phyloP scores from a whole-genome alignment of 2,888 invertebrate species.

The Apomyelois bistriatella region DNA sequence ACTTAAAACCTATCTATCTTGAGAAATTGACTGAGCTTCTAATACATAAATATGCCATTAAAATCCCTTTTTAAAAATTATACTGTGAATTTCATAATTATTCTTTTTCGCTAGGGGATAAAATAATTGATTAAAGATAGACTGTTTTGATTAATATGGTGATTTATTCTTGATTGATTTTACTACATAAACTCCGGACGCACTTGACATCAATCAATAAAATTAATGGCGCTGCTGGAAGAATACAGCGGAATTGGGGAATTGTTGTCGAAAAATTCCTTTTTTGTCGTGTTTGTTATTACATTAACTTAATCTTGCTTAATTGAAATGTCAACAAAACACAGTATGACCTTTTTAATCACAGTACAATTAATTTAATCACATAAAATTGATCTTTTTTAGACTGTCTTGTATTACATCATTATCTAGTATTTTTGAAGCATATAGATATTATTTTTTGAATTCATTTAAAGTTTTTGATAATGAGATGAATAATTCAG shows the following conservation, averaged over 20 bases:
- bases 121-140: not conserved
- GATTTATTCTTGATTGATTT: conserved; percentile 46
- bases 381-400: too few relatives aligned
- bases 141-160: conserved; percentile 13
- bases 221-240: conserved; percentile 45
- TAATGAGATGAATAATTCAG: too few relatives aligned
- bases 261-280: conserved; percentile 28
- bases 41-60: too few relatives aligned
- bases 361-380: too few relatives aligned
- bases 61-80: not conserved
- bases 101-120: conserved; percentile 19
- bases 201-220: conserved; percentile 49
- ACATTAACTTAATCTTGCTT: not conserved
- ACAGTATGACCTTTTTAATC: too few relatives aligned
- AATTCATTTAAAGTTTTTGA: too few relatives aligned
- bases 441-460: too few relatives aligned
- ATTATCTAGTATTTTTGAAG: too few relatives aligned
- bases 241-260: conserved; percentile 36
- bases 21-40: too few relatives aligned
- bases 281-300: not conserved
- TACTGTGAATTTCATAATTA: conserved; percentile 19
- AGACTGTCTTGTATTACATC: too few relatives aligned
- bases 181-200: conserved; percentile 38
- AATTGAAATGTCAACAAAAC: not conserved
- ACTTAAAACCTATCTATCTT: too few relatives aligned